phyloP scores from a whole-genome alignment of 2,797 vertebrate genomes.

The Staurois parvus region DNA sequence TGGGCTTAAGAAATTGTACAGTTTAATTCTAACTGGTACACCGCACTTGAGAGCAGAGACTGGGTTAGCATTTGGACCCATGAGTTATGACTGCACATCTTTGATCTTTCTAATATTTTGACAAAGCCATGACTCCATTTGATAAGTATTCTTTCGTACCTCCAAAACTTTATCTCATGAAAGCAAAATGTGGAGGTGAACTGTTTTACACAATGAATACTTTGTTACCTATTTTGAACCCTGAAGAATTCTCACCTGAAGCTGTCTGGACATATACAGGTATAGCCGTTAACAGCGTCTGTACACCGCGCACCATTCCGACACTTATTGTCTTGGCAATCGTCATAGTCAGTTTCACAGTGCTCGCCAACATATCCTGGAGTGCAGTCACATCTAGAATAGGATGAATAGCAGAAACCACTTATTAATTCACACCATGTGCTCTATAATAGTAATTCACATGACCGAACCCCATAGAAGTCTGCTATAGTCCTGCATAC shows the following conservation, averaged over 20 bases:
- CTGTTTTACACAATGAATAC: no score
- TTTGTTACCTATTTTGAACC: no score
- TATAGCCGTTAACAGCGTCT: conserved; percentile 93
- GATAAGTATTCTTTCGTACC: no score
- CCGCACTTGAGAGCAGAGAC: no score
- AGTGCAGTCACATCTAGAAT: conserved; percentile 90
- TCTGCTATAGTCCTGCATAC: background rate
- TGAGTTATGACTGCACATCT: no score
- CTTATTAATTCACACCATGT: background rate
- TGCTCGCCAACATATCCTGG: conserved; percentile 93
- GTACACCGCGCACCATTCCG: conserved; percentile 93
- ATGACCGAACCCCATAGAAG: background rate
- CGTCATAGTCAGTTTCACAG: conserved; percentile 90
- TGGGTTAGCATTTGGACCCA: no score
- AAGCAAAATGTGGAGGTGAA: no score
- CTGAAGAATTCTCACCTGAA: conserved; percentile 82
- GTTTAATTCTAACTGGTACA: no score
- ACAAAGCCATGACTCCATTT: no score
- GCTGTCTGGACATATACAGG: conserved; percentile 90
- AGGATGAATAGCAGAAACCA: background rate
- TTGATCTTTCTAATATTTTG: no score
- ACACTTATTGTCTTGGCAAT: conserved; percentile 96
- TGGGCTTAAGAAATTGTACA: no score
- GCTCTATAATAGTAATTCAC: background rate
- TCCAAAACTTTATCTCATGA: no score